phyloP scores from a whole-genome alignment of 2,888 invertebrate species.

The Baccha elongata region DNA sequence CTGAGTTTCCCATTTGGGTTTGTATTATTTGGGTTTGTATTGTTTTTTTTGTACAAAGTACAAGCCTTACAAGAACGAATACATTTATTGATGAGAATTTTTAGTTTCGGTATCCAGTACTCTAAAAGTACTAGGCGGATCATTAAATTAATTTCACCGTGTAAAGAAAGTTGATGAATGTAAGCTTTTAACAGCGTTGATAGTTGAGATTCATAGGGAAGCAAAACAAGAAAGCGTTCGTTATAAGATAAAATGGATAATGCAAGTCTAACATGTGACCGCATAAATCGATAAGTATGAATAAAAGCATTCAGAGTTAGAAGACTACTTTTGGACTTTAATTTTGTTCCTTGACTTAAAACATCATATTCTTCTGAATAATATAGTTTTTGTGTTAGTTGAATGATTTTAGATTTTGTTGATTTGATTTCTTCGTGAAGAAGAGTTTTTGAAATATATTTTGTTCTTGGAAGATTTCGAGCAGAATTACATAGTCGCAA shows the following conservation, averaged over 20 bases:
- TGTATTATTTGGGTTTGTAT: neutral
- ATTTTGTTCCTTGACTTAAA: neutral
- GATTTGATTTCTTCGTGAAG: constrained; percentile 10
- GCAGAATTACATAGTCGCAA: neutral
- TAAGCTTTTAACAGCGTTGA: neutral
- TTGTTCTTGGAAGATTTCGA: neutral
- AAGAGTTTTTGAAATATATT: neutral
- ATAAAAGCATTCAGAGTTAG: neutral
- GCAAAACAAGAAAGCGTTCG: neutral
- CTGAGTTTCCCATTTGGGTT: too few relatives aligned
- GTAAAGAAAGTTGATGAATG: neutral
- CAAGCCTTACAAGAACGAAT: constrained; percentile 1
- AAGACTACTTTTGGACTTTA: neutral
- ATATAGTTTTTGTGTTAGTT: neutral
- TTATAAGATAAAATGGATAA: neutral
- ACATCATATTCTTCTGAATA: neutral
- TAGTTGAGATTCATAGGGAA: neutral
- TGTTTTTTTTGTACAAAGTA: neutral
- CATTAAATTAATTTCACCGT: constrained; percentile 14
- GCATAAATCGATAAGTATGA: neutral
- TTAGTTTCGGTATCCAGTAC: constrained; percentile 2
- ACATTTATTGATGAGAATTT: constrained; percentile 2
- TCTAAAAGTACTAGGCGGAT: neutral
- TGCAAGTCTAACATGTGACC: neutral
- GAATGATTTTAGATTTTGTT: neutral